Percentiles rank a stretch among this genome's conserved stretches.
These are phyloP conservation scores for Etheostoma cragini DNA, from an alignment of 2,113 vertebrate genomes.

Conservation along the genomic window DNA sequence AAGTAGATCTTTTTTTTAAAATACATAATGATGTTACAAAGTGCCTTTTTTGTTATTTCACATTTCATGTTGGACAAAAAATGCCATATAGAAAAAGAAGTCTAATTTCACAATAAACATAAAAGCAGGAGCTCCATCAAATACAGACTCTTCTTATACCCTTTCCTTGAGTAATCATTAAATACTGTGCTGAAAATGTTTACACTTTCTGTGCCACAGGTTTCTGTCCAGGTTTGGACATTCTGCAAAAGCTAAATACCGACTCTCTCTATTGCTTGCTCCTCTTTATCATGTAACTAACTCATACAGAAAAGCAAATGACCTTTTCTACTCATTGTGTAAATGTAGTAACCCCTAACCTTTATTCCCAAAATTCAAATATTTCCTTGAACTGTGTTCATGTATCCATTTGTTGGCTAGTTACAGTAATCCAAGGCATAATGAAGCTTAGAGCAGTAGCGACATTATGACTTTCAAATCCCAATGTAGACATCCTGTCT, in stretches of 20 bases:
- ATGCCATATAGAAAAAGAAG: background rate
- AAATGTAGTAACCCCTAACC: slow-evolving; percentile 26
- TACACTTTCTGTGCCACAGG: background rate
- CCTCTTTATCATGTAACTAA: slow-evolving; percentile 9
- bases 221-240: too few relatives aligned
- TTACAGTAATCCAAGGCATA: slow-evolving; percentile 59
- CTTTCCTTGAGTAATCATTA: background rate
- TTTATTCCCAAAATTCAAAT: slow-evolving; percentile 19
- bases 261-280: background rate
- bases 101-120: background rate
- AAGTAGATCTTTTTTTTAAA: background rate
- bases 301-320: slow-evolving; percentile 6
- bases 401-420: slow-evolving; percentile 53
- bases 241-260: slow-evolving; percentile 24
- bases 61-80: background rate
- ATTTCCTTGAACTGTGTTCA: slow-evolving; percentile 22
- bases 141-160: background rate
- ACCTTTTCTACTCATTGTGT: background rate
- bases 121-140: background rate
- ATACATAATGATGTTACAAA: background rate
- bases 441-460: slow-evolving; percentile 68
- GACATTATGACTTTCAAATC: slow-evolving; percentile 78
- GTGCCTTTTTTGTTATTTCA: background rate
- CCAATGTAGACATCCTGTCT: slow-evolving; percentile 76
- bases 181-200: background rate